Conservation (phyloP, 2,888 invertebrate genomes). For the Synergus gifuensis region DNA sequence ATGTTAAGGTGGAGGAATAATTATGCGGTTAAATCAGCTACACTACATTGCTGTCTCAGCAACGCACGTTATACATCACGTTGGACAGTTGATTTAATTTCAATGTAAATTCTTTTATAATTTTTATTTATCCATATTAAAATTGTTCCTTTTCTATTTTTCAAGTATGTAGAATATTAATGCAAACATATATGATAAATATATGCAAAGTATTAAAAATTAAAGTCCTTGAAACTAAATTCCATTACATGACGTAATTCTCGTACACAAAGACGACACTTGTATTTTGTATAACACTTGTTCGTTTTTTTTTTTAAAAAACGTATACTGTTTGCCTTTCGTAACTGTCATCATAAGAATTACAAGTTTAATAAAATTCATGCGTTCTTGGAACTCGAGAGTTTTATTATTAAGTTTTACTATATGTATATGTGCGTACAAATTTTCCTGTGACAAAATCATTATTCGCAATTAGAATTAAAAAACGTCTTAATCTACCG, state of each 20-base stretch:
- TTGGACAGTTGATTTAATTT: too few species aligned
- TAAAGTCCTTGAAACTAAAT: constrained; percentile 38
- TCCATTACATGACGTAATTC: constrained; percentile 39
- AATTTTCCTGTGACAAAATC: constrained; percentile 13
- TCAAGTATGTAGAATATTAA: neutral
- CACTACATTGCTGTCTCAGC: too few species aligned
- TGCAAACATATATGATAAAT: constrained; percentile 27
- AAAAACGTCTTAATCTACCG: constrained; percentile 21
- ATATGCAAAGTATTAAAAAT: constrained; percentile 36
- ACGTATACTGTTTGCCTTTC: constrained; percentile 24
- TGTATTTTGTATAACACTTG: constrained; percentile 36
- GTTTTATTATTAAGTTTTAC: neutral
- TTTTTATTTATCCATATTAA: neutral
- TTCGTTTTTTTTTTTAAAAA: constrained; percentile 11
- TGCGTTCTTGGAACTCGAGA: neutral
- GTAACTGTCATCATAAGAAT: constrained; percentile 27
- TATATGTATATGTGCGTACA: neutral
- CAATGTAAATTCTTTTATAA: neutral
- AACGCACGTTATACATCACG: too few species aligned
- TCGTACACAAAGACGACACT: constrained; percentile 17
- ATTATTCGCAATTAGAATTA: constrained; percentile 24
- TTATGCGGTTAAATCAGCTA: too few species aligned
- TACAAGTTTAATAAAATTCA: constrained; percentile 30
- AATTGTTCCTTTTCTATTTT: neutral
- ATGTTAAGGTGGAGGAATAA: too few species aligned